phyloP scores from a whole-genome alignment of 2,888 invertebrate genomes.

The Alloscopus bannaensis region DNA sequence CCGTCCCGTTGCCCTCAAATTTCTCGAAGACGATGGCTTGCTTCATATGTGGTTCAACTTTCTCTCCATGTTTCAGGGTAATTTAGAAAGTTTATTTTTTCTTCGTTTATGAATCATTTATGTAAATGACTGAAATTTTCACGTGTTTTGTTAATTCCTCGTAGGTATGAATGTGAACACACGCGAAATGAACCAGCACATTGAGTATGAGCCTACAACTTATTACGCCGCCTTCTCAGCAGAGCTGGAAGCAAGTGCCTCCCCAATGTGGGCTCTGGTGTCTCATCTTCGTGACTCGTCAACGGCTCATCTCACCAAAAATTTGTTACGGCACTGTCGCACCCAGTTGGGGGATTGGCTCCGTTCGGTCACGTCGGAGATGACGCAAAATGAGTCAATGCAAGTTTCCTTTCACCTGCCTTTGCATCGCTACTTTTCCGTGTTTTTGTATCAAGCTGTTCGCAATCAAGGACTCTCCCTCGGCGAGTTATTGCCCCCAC shows the following conservation, averaged over 20 bases:
- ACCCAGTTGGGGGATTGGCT: slow-evolving; percentile 89
- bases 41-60: slow-evolving; percentile 97
- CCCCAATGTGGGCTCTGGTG: slow-evolving; percentile 98
- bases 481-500: slow-evolving; percentile 86
- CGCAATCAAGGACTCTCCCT: slow-evolving; percentile 84
- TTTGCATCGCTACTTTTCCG: slow-evolving; percentile 94
- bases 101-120: slow-evolving; percentile 10
- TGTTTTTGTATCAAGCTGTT: slow-evolving; percentile 90
- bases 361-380: slow-evolving; percentile 53
- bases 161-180: slow-evolving; percentile 97
- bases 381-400: slow-evolving; percentile 83
- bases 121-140: too few species aligned
- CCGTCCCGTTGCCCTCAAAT: slow-evolving; percentile 90
- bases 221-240: slow-evolving; percentile 99
- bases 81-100: too few species aligned
- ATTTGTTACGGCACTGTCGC: slow-evolving; percentile 86
- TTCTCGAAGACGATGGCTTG: slow-evolving; percentile 91
- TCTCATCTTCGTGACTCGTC: slow-evolving; percentile 88
- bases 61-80: slow-evolving; percentile 94
- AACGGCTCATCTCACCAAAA: slow-evolving; percentile 83
- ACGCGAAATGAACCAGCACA: slow-evolving; percentile 91
- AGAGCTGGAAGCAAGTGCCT: slow-evolving; percentile 96
- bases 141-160: too few species aligned
- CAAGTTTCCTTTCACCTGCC: slow-evolving; percentile 98
- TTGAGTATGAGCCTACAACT: slow-evolving; percentile 97